Conservation (phyloP, 2,797 vertebrate genomes). For the Kryptopterus vitreolus region DNA sequence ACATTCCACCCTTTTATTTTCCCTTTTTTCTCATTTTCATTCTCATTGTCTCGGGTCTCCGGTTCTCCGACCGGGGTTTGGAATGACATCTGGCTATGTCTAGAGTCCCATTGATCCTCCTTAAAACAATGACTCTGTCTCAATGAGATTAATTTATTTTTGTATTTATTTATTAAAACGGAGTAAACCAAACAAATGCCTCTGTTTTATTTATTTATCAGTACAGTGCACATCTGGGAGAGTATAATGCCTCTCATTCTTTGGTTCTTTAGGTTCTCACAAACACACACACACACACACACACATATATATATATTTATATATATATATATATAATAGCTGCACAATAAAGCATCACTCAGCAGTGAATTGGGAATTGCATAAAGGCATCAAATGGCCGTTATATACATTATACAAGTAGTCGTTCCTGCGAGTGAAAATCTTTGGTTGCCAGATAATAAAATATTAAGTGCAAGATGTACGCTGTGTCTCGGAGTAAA, state of each 20-base stretch:
- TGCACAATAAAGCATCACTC: conserved; percentile 24
- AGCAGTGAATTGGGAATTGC: conserved; percentile 49
- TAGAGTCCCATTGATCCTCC: conserved; percentile 63
- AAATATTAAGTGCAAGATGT: not conserved
- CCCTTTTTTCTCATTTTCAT: conserved; percentile 18
- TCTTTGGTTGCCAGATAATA: conserved; percentile 27
- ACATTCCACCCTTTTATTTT: not conserved
- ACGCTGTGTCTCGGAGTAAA: not conserved
- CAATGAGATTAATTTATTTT: conserved; percentile 75
- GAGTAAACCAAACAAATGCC: conserved; percentile 57
- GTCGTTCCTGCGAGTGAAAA: conserved; percentile 9
- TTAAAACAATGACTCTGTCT: conserved; percentile 66
- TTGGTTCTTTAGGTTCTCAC: not conserved
- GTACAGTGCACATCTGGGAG: conserved; percentile 4
- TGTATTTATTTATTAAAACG: conserved; percentile 83
- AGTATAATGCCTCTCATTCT: not conserved
- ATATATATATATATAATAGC: conserved; percentile 2
- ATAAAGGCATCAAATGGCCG: conserved; percentile 36
- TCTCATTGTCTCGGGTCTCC: conserved; percentile 43
- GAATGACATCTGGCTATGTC: conserved; percentile 61
- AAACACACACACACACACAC: no score
- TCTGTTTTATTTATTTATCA: conserved; percentile 36
- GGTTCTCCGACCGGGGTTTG: conserved; percentile 40
- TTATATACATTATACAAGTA: conserved; percentile 32
- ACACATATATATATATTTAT: no score